Evolutionary conservation across 2,797 vertebrate genomes (phyloP).

Genomic region (Alcedo atthis): DNA sequence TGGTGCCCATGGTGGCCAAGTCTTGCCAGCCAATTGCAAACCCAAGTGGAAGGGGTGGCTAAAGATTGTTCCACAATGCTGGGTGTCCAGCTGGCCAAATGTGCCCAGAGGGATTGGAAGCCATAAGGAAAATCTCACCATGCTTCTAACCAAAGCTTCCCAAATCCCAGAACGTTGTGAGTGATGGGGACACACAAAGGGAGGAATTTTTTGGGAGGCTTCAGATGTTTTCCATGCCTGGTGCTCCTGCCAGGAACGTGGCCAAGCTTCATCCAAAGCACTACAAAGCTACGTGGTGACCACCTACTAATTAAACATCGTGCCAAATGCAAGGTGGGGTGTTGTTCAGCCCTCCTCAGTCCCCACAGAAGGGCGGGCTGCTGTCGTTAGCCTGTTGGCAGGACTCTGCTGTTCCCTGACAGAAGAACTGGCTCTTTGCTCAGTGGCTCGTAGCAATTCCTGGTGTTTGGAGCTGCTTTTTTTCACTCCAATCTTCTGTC

Average conservation of each 20-base stretch:
- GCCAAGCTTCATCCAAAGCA: background rate
- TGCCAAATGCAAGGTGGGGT: rapidly evolving
- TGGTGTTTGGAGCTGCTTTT: background rate
- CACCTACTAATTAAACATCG: background rate
- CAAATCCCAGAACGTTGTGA: background rate
- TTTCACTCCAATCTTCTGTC: background rate
- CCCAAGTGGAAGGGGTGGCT: background rate
- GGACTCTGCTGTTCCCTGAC: background rate
- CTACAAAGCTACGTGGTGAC: rapidly evolving
- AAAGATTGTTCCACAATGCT: background rate
- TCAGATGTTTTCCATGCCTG: background rate
- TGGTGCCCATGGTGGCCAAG: background rate
- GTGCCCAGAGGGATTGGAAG: background rate
- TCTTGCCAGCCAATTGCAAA: background rate
- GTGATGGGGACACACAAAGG: background rate
- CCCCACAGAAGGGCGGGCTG: background rate
- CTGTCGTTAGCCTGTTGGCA: rapidly evolving
- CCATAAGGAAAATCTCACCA: background rate
- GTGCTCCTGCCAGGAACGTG: background rate
- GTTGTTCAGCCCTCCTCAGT: background rate
- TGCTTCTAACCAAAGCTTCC: background rate
- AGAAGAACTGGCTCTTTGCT: background rate
- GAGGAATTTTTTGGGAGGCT: background rate
- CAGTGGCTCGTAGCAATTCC: background rate
- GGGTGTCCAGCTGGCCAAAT: background rate